Percentiles rank a stretch among this genome's conserved stretches.
Conservation (phyloP, 2,113 vertebrate genomes). For the Capra hircus region DNA sequence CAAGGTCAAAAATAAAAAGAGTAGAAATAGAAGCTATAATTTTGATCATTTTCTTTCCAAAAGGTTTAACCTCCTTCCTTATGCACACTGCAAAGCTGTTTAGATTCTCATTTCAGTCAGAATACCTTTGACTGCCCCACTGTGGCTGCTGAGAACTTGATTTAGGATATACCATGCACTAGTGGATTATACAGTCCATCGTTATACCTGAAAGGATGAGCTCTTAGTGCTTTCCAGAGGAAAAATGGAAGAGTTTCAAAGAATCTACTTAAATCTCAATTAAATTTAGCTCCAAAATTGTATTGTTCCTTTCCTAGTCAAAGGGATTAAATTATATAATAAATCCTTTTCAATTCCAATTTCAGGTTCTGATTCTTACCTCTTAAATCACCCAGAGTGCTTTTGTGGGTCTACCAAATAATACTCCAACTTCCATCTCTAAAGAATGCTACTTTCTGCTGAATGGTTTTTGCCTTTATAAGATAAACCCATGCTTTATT, state of each 20-base stretch:
- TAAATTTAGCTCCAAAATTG: conserved; percentile 63
- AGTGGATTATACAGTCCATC: background rate
- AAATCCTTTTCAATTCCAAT: conserved; percentile 58
- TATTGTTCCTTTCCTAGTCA: conserved; percentile 41
- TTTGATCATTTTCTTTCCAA: conserved; percentile 46
- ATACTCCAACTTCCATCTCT: background rate
- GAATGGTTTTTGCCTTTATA: background rate
- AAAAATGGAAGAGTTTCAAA: conserved; percentile 55
- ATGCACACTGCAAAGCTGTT: background rate
- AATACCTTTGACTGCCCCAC: conserved; percentile 59
- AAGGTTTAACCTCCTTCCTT: conserved; percentile 62
- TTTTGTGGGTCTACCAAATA: conserved; percentile 28
- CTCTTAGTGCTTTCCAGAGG: background rate
- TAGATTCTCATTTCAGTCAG: conserved; percentile 33
- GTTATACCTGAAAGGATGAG: conserved; percentile 11
- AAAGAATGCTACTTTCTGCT: background rate
- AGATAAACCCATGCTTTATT: background rate
- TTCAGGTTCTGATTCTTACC: conserved; percentile 48
- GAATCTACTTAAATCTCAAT: conserved; percentile 61
- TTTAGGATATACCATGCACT: background rate
- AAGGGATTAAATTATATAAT: conserved; percentile 59
- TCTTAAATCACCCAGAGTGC: conserved; percentile 55
- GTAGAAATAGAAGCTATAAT: background rate
- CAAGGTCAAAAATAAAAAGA: conserved; percentile 15
- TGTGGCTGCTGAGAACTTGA: conserved; percentile 51